Base-by-base conservation (phyloP, 1,140 invertebrate genomes). In the Hyposmocoma kahamanoa region DNA sequence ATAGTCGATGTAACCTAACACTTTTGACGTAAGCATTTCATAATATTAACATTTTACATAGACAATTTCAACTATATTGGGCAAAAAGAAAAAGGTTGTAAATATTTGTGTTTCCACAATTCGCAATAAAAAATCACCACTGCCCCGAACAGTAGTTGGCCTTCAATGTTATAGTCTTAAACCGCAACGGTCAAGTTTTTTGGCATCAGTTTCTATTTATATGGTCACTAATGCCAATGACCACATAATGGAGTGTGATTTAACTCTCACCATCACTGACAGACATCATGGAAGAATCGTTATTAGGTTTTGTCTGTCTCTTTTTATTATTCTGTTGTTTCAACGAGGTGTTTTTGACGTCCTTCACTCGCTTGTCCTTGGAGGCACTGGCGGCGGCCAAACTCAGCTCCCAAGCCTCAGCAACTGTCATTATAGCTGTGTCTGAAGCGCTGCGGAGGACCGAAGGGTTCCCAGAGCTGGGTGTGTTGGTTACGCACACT, bases 321-420 rank as follows among this genome's bases (percentile, higher is more conserved):
- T 84, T 84, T 59, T 80, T 81, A 42, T 24, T 74, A 39, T 55
- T 65, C 49, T 78, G 75, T 15, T 85, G 78, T 42, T 87, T 87
- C 46, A 84, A 70, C 28, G 73, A 70, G 3, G 75, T 86, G 63
- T 92, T 92, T 56, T 92, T 92, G 1, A 90, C 91, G 72, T 94
- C 92, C 64, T 94, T 95, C 20, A 91, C 89, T 32, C 94, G 89
- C 80, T 96, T 96, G 72, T 95, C 94, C 80, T 94, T 94, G 26
- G 93, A 93, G 2, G 92, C 93, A 47, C 92, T 92, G 36, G 93
- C 94, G 38, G 94, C 94, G 11, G 93, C 93, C 21, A 94, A 90
- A 50, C 92, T 93, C 2, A 96, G 80, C 59, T 86, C 85, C 83
- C 83, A 87, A 5, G 79, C 73, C 47, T 85, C 85, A 0, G 80